phyloP scores from a whole-genome alignment of 2,888 invertebrate species.

The Agapostemon virescens region DNA sequence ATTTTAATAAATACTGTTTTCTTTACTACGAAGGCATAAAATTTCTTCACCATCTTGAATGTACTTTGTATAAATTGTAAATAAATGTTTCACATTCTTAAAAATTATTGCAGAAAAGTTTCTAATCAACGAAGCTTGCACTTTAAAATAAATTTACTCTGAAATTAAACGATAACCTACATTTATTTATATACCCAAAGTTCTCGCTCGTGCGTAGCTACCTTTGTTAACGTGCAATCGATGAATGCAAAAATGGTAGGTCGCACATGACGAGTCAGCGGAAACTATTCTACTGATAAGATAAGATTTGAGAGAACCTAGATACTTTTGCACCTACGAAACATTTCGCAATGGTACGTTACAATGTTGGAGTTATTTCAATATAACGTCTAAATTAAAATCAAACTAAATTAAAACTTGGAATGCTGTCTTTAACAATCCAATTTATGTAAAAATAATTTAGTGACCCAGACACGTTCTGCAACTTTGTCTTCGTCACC shows the following conservation, averaged over 20 bases:
- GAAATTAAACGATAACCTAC: not conserved
- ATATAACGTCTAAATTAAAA: too few relatives aligned
- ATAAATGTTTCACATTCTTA: not conserved
- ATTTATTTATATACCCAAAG: not conserved
- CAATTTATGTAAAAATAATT: not conserved
- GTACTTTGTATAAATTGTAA: not conserved
- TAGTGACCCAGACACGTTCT: not conserved
- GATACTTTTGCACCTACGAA: slow-evolving; percentile 1
- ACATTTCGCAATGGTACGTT: not conserved
- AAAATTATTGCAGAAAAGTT: not conserved
- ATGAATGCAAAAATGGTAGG: slow-evolving; percentile 15
- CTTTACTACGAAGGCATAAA: not conserved
- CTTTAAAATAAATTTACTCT: not conserved
- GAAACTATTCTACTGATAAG: slow-evolving; percentile 53
- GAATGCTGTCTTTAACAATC: not conserved
- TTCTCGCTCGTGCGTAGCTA: not conserved
- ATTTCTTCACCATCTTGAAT: not conserved
- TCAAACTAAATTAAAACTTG: not conserved
- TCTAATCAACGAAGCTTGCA: not conserved
- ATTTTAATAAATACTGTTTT: slow-evolving; percentile 42
- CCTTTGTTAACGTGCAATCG: too few relatives aligned
- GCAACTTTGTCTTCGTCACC: not conserved
- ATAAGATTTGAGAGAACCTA: slow-evolving; percentile 12
- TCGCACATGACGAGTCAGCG: slow-evolving; percentile 18
- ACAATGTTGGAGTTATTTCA: not conserved